These are phyloP conservation scores for Aplochiton taeniatus DNA, from an alignment of 2,797 vertebrate genomes.

Conservation along the genomic window DNA sequence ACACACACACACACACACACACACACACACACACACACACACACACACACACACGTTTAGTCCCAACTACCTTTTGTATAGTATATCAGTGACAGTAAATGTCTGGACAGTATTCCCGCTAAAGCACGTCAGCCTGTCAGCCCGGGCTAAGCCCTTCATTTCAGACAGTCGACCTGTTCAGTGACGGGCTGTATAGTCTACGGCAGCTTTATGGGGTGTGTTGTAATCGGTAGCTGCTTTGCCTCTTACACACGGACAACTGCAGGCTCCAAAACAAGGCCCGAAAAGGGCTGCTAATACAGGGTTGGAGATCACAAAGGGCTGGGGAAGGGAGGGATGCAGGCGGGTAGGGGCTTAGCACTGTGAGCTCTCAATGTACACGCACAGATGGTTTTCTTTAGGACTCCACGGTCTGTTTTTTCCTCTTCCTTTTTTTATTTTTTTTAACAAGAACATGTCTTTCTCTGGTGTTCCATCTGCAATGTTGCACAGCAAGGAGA, in stretches of 20 bases:
- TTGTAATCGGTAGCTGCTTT: slow-evolving; percentile 23
- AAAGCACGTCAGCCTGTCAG: too few relatives aligned
- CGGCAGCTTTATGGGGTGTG: slow-evolving; percentile 12
- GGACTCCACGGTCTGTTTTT: slow-evolving; percentile 13
- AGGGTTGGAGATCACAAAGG: background rate
- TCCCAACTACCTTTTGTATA: too few relatives aligned
- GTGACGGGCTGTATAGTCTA: too few relatives aligned
- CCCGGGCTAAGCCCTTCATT: too few relatives aligned
- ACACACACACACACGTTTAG: too few relatives aligned
- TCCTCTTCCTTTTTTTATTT: slow-evolving; percentile 12
- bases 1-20: too few relatives aligned
- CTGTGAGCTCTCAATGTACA: slow-evolving; percentile 20
- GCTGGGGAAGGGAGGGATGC: background rate
- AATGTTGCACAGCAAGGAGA: too few relatives aligned
- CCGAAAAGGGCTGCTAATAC: slow-evolving; percentile 4
- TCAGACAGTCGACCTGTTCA: too few relatives aligned
- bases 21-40: too few relatives aligned
- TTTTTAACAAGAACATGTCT: slow-evolving; percentile 22
- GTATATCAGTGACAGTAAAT: too few relatives aligned
- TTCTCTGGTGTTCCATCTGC: slow-evolving; percentile 27
- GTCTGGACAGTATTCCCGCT: too few relatives aligned
- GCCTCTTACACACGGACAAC: slow-evolving; percentile 24
- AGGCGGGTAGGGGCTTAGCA: slow-evolving; percentile 18
- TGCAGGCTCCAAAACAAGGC: slow-evolving; percentile 8
- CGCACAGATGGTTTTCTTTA: slow-evolving; percentile 10